phyloP scores from a whole-genome alignment of 2,888 invertebrate species.

The Steinernema carpocapsae region DNA sequence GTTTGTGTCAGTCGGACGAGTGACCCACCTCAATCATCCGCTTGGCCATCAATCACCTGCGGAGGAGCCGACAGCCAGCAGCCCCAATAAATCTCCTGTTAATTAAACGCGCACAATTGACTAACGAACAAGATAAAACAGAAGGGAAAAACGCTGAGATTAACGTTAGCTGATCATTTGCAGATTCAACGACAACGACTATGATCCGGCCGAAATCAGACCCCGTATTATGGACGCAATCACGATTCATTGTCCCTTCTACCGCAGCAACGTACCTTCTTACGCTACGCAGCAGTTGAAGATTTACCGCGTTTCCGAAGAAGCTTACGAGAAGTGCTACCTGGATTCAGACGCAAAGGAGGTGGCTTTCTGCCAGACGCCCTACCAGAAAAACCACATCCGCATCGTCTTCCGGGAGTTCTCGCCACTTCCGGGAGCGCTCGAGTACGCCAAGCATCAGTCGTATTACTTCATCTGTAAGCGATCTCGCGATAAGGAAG shows the following conservation, averaged over 20 bases:
- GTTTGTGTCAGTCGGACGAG: slow-evolving; percentile 34
- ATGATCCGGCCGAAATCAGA: slow-evolving; percentile 23
- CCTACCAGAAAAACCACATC: slow-evolving; percentile 29
- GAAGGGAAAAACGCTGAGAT: background rate
- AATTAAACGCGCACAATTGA: slow-evolving; percentile 21
- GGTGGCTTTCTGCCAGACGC: slow-evolving; percentile 40
- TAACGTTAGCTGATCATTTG: background rate
- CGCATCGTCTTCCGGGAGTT: slow-evolving; percentile 41
- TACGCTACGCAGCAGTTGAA: slow-evolving; percentile 27
- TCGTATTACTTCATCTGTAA: slow-evolving; percentile 43
- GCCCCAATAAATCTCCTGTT: background rate
- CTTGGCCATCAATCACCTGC: slow-evolving; percentile 33
- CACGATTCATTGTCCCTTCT: slow-evolving; percentile 27
- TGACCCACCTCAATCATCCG: slow-evolving; percentile 32
- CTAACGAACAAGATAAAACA: background rate
- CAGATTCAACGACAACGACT: slow-evolving; percentile 19
- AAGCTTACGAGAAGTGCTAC: slow-evolving; percentile 40
- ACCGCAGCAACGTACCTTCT: background rate
- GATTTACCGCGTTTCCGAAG: slow-evolving; percentile 21
- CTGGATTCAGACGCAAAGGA: slow-evolving; percentile 29
- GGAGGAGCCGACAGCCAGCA: slow-evolving; percentile 28
- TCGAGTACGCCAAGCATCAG: slow-evolving; percentile 39
- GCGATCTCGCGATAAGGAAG: slow-evolving; percentile 29
- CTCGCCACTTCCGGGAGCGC: slow-evolving; percentile 40
- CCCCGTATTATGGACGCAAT: slow-evolving; percentile 27